Conservation (phyloP, 1,140 invertebrate species). For the Bombus confusus region DNA sequence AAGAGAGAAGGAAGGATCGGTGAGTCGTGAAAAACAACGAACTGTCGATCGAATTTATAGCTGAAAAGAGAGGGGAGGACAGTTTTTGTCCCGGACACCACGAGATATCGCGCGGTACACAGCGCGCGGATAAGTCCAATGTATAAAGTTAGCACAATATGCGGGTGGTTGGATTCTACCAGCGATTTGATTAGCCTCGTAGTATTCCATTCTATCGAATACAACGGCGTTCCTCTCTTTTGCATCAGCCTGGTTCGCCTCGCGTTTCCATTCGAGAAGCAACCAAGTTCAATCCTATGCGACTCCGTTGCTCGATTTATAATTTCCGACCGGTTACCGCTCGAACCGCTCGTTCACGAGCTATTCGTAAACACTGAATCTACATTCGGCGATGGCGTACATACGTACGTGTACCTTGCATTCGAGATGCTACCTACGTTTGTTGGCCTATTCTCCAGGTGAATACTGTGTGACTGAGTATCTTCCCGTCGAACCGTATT, state of each 20-base stretch:
- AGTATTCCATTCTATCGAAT: background rate
- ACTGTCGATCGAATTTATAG: constrained; percentile 3
- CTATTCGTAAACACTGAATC: background rate
- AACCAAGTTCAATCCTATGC: background rate
- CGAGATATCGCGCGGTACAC: constrained; percentile 6
- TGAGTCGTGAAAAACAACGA: constrained; percentile 30
- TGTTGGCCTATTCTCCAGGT: background rate
- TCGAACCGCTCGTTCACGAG: background rate
- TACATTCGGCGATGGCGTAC: background rate
- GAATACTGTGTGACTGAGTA: background rate
- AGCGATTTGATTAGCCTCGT: constrained; percentile 21
- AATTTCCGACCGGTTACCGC: constrained; percentile 12
- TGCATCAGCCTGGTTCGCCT: background rate
- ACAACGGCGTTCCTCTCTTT: background rate
- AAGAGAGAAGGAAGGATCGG: background rate
- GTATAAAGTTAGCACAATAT: constrained; percentile 10
- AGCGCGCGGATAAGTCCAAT: constrained; percentile 4
- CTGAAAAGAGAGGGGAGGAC: background rate
- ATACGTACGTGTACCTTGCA: background rate
- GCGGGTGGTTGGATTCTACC: constrained; percentile 2
- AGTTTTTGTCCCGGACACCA: background rate
- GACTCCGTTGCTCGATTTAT: background rate
- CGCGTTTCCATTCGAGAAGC: background rate
- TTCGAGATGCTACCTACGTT: background rate
- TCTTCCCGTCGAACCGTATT: background rate